Conservation (phyloP, 1,140 invertebrate species). For the Chlorops oryzae region DNA sequence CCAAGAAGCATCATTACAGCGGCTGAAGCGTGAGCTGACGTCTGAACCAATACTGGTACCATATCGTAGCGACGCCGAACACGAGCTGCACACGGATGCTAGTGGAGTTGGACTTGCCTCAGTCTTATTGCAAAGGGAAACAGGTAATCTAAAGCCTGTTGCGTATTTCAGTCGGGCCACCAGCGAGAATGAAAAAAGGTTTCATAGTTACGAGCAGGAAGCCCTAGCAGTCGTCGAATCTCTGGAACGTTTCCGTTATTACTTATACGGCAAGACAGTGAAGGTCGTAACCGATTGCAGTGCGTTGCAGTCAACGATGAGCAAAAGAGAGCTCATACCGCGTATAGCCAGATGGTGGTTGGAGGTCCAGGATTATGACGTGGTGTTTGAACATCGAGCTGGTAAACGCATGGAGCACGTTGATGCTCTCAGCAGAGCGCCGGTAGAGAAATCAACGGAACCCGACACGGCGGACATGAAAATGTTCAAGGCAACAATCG, state of each 20-base stretch:
- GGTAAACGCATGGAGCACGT: background rate
- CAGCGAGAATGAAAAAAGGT: constrained; percentile 44
- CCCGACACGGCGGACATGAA: constrained; percentile 1
- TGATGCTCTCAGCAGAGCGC: background rate
- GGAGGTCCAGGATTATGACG: background rate
- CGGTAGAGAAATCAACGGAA: background rate
- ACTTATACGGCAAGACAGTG: constrained; percentile 42
- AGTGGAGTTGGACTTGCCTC: constrained; percentile 18
- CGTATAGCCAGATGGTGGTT: constrained; percentile 24
- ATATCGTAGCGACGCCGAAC: too few relatives aligned
- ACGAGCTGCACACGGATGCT: constrained; percentile 27
- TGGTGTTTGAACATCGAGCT: background rate
- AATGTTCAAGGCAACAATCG: background rate
- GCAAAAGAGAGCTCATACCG: constrained; percentile 23
- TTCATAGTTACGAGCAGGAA: constrained; percentile 48
- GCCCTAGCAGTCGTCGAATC: constrained; percentile 46
- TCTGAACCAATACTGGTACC: too few relatives aligned
- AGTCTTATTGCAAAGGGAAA: constrained; percentile 21
- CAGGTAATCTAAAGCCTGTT: constrained; percentile 6
- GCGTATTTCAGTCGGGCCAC: constrained; percentile 28
- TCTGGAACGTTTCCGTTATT: constrained; percentile 27
- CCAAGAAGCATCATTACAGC: too few relatives aligned
- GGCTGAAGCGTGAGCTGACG: too few relatives aligned
- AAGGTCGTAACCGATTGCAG: constrained; percentile 35
- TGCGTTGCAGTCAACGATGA: constrained; percentile 23